A percentile compares a stretch with the other conserved stretches of the same genome.
These are phyloP conservation scores for Pelvicachromis taeniatus DNA, from an alignment of 2,113 vertebrate genomes.

Conservation along the genomic window DNA sequence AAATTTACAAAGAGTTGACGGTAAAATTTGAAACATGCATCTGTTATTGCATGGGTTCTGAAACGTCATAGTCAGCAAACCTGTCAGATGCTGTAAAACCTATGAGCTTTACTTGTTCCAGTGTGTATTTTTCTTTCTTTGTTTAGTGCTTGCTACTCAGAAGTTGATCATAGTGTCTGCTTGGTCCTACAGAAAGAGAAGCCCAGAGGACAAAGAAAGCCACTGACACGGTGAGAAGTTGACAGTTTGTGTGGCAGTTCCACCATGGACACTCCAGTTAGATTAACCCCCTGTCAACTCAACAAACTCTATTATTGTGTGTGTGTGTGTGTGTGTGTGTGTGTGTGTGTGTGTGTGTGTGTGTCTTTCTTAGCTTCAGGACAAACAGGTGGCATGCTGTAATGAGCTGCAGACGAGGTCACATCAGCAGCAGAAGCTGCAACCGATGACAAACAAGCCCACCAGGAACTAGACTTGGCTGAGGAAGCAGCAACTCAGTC, in stretches of 20 bases:
- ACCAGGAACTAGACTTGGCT: constrained; percentile 42
- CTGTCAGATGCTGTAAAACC: constrained; percentile 20
- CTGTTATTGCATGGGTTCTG: not conserved
- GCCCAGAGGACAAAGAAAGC: constrained; percentile 58
- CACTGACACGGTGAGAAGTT: constrained; percentile 49
- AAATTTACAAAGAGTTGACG: not conserved
- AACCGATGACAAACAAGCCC: constrained; percentile 65
- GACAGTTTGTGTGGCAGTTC: constrained; percentile 47
- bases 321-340: not conserved
- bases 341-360: not conserved
- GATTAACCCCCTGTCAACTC: constrained; percentile 60
- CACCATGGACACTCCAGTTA: constrained; percentile 47
- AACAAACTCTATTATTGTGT: constrained; percentile 34
- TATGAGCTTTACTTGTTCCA: not conserved
- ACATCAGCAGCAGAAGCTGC: constrained; percentile 63
- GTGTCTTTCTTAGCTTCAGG: constrained; percentile 48
- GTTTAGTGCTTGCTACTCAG: constrained; percentile 11
- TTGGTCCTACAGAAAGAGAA: constrained; percentile 30
- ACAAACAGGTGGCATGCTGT: constrained; percentile 77
- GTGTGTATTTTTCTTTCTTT: not conserved
- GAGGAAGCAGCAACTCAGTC: not conserved
- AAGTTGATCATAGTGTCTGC: constrained; percentile 51
- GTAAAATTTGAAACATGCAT: not conserved
- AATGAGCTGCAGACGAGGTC: constrained; percentile 72
- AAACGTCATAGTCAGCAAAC: not conserved